phyloP scores from a whole-genome alignment of 2,113 vertebrate genomes.

The Vidua macroura region DNA sequence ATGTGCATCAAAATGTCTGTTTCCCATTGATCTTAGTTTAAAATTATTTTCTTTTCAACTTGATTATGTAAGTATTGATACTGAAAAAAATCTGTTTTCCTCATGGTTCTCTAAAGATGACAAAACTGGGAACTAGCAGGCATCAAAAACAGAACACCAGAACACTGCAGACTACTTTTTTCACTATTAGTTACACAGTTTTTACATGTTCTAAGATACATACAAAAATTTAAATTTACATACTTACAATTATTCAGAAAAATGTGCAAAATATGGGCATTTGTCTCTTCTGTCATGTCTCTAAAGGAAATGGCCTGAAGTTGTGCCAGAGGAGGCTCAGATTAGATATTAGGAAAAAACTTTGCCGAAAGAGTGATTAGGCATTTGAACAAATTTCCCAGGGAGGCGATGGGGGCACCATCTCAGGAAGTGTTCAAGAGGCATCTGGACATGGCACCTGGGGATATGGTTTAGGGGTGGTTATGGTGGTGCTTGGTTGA shows the following conservation, averaged over 20 bases:
- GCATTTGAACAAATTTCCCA: neutral
- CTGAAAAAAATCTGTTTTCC: neutral
- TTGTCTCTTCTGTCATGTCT: neutral
- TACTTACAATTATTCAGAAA: neutral
- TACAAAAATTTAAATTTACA: neutral
- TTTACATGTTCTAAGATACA: neutral
- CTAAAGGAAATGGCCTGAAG: neutral
- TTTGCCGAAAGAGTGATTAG: fast-evolving
- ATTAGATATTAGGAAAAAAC: neutral
- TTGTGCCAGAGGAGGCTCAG: neutral
- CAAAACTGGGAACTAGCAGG: neutral
- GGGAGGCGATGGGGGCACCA: no score
- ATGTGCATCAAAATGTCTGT: neutral
- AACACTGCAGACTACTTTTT: neutral
- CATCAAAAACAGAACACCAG: neutral
- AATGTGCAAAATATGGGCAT: neutral
- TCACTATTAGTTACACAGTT: neutral
- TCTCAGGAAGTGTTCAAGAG: neutral
- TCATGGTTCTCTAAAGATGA: neutral
- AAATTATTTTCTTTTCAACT: neutral
- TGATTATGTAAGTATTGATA: neutral
- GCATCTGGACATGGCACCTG: neutral
- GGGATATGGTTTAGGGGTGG: neutral
- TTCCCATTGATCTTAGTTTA: neutral
- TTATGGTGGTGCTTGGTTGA: neutral